Percentiles rank a stretch among this genome's conserved stretches.
These are phyloP conservation scores for Larimichthys polyactis DNA, from an alignment of 2,113 vertebrate species.

Conservation along the genomic window DNA sequence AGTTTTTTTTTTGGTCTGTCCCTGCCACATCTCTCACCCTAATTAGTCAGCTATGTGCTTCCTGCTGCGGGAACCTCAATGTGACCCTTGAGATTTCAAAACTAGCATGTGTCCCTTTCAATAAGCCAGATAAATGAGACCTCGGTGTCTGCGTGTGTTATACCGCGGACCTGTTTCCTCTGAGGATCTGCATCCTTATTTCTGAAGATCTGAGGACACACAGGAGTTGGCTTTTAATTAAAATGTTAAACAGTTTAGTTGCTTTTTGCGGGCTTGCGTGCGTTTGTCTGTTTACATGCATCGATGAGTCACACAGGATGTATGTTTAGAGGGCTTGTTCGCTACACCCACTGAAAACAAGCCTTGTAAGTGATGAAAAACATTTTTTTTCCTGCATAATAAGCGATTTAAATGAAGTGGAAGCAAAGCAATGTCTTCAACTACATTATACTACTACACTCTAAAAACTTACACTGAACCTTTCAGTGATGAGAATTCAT, in stretches of 20 bases:
- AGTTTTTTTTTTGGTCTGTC: conserved; percentile 15
- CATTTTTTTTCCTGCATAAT: background rate
- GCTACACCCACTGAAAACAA: conserved; percentile 2
- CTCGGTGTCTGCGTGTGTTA: background rate
- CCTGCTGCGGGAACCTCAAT: conserved; percentile 37
- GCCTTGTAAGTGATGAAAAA: background rate
- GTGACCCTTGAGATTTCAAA: conserved; percentile 56
- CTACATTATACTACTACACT: background rate
- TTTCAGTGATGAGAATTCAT: conserved; percentile 32
- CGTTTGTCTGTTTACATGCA: conserved; percentile 13
- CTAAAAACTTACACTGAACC: conserved; percentile 15
- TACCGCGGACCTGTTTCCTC: conserved; percentile 7
- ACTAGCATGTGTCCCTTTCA: conserved; percentile 45
- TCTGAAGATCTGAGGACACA: conserved; percentile 31
- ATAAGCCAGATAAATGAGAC: conserved; percentile 55
- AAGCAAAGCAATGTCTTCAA: conserved; percentile 9
- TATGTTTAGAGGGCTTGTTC: background rate
- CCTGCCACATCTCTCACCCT: conserved; percentile 50
- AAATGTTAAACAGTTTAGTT: conserved; percentile 35
- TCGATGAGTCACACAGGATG: background rate
- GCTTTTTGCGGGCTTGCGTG: conserved; percentile 15
- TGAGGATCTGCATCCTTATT: conserved; percentile 4
- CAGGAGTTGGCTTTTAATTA: conserved; percentile 48
- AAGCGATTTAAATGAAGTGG: conserved; percentile 5
- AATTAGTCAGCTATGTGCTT: conserved; percentile 66